Evolutionary conservation across 2,113 vertebrate species (phyloP).

Genomic region (Riparia riparia): DNA sequence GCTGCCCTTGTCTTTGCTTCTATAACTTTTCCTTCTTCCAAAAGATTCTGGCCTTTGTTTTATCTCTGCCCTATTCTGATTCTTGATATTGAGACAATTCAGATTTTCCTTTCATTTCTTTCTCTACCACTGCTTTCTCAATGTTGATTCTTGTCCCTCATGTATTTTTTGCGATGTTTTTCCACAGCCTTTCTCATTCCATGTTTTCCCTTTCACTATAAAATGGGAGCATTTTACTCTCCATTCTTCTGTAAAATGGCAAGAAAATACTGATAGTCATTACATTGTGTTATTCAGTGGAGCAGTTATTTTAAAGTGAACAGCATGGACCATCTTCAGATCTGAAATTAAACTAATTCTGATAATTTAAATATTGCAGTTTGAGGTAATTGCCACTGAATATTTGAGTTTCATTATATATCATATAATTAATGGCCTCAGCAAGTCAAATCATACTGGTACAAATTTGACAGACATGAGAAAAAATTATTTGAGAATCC

Average conservation of each 20-base stretch:
- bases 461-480: background rate
- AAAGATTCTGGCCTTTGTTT: background rate
- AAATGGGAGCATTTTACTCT: background rate
- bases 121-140: background rate
- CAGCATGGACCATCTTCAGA: background rate
- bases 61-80: background rate
- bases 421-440: background rate
- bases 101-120: background rate
- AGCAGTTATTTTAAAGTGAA: background rate
- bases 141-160: accelerated
- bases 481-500: background rate
- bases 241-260: background rate
- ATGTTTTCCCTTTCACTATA: background rate
- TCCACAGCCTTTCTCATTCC: background rate
- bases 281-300: background rate
- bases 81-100: background rate
- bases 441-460: background rate
- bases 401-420: background rate
- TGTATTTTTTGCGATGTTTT: background rate
- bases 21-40: background rate
- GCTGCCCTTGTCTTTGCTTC: background rate
- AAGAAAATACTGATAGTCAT: background rate
- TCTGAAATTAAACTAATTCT: background rate
- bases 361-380: background rate
- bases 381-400: background rate